These are phyloP conservation scores for Pelodiscus sinensis DNA, from an alignment of 2,113 vertebrate species.

Conservation along the genomic window DNA sequence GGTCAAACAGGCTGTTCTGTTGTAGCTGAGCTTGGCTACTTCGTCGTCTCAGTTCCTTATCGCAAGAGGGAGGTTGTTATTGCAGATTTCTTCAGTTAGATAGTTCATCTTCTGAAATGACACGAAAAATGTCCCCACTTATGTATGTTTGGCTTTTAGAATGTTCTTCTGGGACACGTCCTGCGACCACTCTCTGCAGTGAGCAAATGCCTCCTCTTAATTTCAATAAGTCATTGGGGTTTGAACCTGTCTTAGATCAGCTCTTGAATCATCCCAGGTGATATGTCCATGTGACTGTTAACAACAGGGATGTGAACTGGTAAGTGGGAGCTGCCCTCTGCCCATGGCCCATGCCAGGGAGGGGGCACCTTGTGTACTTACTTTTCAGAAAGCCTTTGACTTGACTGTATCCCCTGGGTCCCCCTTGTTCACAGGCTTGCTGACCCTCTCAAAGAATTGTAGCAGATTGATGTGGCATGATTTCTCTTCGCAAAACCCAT, in stretches of 20 bases:
- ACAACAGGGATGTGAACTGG: background rate
- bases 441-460: too few relatives aligned
- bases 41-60: background rate
- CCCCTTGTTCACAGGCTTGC: too few relatives aligned
- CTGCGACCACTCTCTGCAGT: background rate
- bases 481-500: too few relatives aligned
- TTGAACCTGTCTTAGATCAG: background rate
- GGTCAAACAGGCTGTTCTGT: background rate
- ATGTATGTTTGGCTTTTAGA: background rate
- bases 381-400: too few relatives aligned
- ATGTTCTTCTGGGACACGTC: rapidly evolving
- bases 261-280: background rate
- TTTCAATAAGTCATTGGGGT: background rate
- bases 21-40: background rate
- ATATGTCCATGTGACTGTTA: background rate
- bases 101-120: background rate
- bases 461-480: too few relatives aligned
- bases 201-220: background rate
- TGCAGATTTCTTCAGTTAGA: background rate
- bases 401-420: too few relatives aligned
- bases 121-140: background rate
- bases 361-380: too few relatives aligned
- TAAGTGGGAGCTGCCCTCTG: too few relatives aligned
- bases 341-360: too few relatives aligned
- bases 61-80: background rate